Evolutionary conservation across 64 coral and sea anemone genomes (phyloP).

Genomic region (Montipora efflorescens): DNA sequence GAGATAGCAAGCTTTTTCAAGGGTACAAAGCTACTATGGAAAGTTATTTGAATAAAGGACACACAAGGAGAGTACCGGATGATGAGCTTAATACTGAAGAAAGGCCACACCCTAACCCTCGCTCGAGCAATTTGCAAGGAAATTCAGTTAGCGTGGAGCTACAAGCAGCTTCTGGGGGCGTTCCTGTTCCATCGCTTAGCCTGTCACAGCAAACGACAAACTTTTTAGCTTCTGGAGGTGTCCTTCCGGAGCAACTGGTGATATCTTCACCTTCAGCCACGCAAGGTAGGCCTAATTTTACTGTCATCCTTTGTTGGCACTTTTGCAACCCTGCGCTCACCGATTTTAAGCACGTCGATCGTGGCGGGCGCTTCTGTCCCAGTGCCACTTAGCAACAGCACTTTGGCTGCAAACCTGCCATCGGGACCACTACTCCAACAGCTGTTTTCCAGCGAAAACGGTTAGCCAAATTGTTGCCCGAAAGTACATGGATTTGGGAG

Average conservation of each 20-base stretch:
- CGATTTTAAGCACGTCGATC: neutral
- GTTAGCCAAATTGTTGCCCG: slow-evolving; percentile 29
- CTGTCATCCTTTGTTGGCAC: slow-evolving; percentile 3
- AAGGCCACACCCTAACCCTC: too few species aligned
- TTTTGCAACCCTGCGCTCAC: neutral
- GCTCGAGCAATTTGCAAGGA: too few species aligned
- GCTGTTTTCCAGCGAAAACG: neutral
- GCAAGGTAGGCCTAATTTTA: neutral
- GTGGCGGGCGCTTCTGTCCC: neutral
- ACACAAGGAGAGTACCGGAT: neutral
- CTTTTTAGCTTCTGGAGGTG: too few species aligned
- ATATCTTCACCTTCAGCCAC: neutral
- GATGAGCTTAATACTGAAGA: too few species aligned
- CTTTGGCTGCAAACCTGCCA: neutral
- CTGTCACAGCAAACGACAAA: too few species aligned
- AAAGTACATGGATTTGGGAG: slow-evolving; percentile 25
- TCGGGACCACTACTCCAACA: neutral
- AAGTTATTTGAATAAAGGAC: slow-evolving; percentile 1
- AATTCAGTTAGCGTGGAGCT: too few species aligned
- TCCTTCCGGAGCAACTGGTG: neutral
- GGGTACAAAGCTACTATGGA: slow-evolving; percentile 63
- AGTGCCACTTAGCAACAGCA: neutral
- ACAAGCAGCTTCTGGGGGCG: too few species aligned
- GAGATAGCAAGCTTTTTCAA: slow-evolving; percentile 18
- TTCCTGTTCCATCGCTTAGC: too few species aligned